A percentile compares a stretch with the other conserved stretches of the same genome.
Evolutionary conservation across 2,888 invertebrate genomes (phyloP).

Genomic region (Ichneumoninae sp.): DNA sequence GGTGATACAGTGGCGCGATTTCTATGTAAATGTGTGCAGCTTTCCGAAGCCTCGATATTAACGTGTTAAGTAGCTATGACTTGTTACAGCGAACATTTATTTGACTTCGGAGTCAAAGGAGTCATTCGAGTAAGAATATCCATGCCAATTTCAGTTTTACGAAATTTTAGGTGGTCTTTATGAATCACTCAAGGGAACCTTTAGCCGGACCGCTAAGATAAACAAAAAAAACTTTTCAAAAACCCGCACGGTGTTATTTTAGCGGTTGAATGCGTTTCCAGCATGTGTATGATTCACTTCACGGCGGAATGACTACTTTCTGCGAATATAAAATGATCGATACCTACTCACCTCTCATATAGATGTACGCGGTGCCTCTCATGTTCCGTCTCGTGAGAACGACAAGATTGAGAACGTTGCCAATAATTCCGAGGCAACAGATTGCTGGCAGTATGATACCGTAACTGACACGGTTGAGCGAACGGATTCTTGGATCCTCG

Average conservation of each 20-base stretch:
- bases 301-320: background rate
- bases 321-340: background rate
- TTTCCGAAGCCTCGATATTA: constrained; percentile 67
- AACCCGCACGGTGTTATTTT: background rate
- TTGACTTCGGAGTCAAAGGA: constrained; percentile 3
- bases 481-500: constrained; percentile 87
- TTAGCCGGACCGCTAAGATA: background rate
- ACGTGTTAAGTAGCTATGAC: constrained; percentile 7
- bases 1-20: constrained; percentile 46
- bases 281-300: background rate
- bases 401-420: constrained; percentile 91
- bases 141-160: background rate
- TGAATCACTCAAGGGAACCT: background rate
- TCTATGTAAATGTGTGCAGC: constrained; percentile 50
- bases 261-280: background rate
- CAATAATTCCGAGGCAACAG: constrained; percentile 90
- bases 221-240: background rate
- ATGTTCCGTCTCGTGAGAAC: constrained; percentile 91
- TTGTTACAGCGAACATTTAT: background rate
- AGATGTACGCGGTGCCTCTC: constrained; percentile 92
- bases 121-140: background rate
- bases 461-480: constrained; percentile 87
- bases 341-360: constrained; percentile 88
- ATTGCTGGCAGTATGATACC: constrained; percentile 89
- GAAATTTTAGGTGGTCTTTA: background rate